Conservation (phyloP, 2,113 vertebrate species). For the Balaeniceps rex region DNA sequence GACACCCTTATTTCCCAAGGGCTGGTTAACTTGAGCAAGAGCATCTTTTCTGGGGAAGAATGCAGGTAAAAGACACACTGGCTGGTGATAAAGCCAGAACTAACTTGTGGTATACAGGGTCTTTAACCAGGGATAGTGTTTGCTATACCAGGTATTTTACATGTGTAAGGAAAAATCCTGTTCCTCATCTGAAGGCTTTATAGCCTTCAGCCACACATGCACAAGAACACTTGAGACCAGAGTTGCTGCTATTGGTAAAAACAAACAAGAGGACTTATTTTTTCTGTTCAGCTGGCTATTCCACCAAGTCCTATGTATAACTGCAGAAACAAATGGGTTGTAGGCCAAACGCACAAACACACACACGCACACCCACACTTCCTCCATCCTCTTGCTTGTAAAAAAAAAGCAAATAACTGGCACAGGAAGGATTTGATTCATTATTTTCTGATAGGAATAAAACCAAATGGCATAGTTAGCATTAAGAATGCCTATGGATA, state of each 20-base stretch:
- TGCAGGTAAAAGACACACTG: background rate
- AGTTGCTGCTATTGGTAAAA: background rate
- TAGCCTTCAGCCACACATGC: background rate
- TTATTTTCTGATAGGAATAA: background rate
- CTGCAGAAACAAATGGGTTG: background rate
- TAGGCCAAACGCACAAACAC: background rate
- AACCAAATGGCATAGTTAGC: background rate
- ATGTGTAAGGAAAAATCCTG: fast-evolving
- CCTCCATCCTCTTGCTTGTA: background rate
- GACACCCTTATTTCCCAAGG: background rate
- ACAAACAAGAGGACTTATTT: background rate
- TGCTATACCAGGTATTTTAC: background rate
- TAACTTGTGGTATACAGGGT: background rate
- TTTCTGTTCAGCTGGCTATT: background rate
- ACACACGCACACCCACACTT: background rate
- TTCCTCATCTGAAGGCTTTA: background rate
- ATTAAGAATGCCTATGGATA: background rate
- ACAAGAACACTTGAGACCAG: background rate
- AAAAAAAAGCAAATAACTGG: background rate
- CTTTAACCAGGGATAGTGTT: background rate
- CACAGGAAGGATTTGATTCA: background rate
- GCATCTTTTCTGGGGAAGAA: background rate
- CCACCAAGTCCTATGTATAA: background rate
- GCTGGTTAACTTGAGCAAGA: background rate
- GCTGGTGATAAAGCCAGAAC: background rate